A percentile compares a stretch with the other conserved stretches of the same genome.
Conservation (phyloP, 2,888 invertebrate species). For the Caenorhabditis japonica region DNA sequence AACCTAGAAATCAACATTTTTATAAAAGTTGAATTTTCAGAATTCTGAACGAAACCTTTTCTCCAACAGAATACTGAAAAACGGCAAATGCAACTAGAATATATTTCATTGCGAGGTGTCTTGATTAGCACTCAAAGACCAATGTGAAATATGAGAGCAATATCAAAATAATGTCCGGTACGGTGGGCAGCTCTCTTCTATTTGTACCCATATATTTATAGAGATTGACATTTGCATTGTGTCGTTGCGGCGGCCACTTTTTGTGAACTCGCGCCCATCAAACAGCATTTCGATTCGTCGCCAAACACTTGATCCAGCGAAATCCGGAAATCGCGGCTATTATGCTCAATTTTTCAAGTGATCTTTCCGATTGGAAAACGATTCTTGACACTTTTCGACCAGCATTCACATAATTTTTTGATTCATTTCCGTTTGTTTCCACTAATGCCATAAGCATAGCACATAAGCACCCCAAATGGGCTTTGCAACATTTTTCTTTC, state of each 20-base stretch:
- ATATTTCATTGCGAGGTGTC: constrained; percentile 18
- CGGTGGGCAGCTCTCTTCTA: constrained; percentile 49
- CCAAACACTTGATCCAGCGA: constrained; percentile 50
- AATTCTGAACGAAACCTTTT: constrained; percentile 12
- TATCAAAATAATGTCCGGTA: constrained; percentile 48
- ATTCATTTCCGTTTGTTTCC: constrained; percentile 2
- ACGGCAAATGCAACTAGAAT: constrained; percentile 34
- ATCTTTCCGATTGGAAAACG: constrained; percentile 20
- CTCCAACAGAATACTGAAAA: constrained; percentile 15
- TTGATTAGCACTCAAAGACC: constrained; percentile 10
- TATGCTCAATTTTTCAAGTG: constrained; percentile 51
- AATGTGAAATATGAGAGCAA: constrained; percentile 3
- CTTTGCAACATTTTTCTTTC: no score
- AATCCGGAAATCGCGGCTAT: constrained; percentile 54
- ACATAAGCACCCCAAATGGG: constrained; percentile 13
- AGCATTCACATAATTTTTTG: constrained; percentile 30
- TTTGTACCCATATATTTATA: constrained; percentile 62
- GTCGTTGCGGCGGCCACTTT: constrained; percentile 36
- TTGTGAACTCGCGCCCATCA: constrained; percentile 48
- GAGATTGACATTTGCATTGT: constrained; percentile 60
- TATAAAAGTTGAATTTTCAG: background rate
- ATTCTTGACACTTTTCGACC: constrained; percentile 47
- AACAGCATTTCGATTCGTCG: constrained; percentile 43
- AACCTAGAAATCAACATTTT: constrained; percentile 1
- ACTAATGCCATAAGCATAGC: constrained; percentile 2